A percentile compares a stretch with the other conserved stretches of the same genome.
phyloP scores from a whole-genome alignment of 2,888 invertebrate genomes.

The Pristionchus fissidentatus region DNA sequence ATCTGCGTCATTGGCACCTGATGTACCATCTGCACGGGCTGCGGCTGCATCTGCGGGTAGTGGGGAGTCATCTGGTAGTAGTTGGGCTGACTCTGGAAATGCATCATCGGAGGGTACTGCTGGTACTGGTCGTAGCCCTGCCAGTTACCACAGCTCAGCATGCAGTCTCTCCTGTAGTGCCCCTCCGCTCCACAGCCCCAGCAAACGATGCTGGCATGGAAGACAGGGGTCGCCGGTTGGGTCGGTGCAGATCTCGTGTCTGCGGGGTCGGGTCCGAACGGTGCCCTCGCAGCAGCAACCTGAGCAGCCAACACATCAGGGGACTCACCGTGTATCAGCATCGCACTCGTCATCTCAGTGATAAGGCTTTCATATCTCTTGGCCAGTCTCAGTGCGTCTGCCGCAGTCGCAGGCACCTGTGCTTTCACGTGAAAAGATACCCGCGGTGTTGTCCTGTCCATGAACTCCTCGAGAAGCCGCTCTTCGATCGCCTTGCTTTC shows the following conservation, averaged over 20 bases:
- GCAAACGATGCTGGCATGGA: neutral
- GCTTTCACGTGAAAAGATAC: conserved; percentile 14
- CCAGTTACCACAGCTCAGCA: neutral
- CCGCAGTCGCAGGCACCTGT: neutral
- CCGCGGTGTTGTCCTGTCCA: neutral
- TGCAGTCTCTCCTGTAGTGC: neutral
- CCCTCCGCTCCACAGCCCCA: neutral
- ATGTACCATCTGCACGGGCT: neutral
- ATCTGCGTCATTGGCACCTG: neutral
- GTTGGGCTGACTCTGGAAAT: neutral
- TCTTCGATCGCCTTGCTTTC: neutral
- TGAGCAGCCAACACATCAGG: neutral
- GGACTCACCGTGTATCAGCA: neutral
- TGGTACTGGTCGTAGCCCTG: neutral
- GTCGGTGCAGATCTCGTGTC: neutral
- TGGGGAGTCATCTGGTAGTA: neutral
- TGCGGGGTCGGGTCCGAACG: neutral
- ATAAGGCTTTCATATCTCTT: neutral
- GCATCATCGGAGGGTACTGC: neutral
- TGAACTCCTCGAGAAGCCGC: neutral
- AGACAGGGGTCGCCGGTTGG: neutral
- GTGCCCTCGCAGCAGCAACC: neutral
- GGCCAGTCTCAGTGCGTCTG: neutral
- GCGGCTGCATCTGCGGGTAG: neutral
- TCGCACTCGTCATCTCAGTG: neutral